Percentiles rank a stretch among this genome's conserved stretches.
Evolutionary conservation across 2,888 invertebrate species (phyloP).

Genomic region (Imbricaverruca yamaguchii): DNA sequence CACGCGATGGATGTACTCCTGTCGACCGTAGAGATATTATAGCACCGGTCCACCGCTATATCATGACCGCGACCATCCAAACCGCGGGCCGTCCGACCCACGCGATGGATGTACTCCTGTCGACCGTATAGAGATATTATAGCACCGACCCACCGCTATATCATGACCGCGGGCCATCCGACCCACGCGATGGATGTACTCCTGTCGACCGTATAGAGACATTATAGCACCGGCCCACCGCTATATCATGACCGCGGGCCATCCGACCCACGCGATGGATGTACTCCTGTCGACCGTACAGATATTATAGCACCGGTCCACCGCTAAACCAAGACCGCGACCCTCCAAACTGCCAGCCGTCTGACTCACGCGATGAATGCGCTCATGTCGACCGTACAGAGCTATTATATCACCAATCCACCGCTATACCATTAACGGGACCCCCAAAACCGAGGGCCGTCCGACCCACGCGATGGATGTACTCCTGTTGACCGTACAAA

Average conservation of each 20-base stretch:
- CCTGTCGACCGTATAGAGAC: no score
- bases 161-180: conserved; percentile 94
- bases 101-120: conserved; percentile 95
- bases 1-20: conserved; percentile 98
- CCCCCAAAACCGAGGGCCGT: conserved; percentile 93
- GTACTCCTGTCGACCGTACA: conserved; percentile 84
- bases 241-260: conserved; percentile 90
- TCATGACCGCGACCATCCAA: conserved; percentile 88
- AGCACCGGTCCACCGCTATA: no score
- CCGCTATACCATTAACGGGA: conserved; percentile 87
- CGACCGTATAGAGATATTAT: conserved; percentile 29
- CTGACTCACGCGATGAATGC: conserved; percentile 95
- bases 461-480: conserved; percentile 95
- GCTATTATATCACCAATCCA: no score
- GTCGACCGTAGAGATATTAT: no score
- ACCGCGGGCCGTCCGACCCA: conserved; percentile 94
- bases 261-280: conserved; percentile 97
- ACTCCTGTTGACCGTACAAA: conserved; percentile 58
- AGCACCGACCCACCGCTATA: no score
- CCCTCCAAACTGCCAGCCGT: no score
- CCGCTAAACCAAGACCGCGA: no score
- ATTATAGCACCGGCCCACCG: no score
- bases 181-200: conserved; percentile 97
- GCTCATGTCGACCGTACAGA: conserved; percentile 83
- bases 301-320: no score